Evolutionary conservation across 2,888 invertebrate genomes (phyloP).

Genomic region (Himalopsyche tibetana): DNA sequence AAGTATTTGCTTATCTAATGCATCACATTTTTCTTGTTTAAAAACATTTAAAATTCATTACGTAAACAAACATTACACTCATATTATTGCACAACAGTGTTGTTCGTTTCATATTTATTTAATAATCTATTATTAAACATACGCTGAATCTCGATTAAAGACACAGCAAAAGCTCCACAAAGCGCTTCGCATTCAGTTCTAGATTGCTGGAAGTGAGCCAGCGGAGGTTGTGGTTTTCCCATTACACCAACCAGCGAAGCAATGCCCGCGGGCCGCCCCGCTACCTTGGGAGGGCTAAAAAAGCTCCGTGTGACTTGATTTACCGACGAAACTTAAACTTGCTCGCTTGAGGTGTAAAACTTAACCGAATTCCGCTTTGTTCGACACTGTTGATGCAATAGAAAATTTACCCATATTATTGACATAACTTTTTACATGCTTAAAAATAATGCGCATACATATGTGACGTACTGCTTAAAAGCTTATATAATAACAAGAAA

Average conservation of each 20-base stretch:
- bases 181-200: neutral
- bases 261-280: neutral
- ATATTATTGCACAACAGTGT: neutral
- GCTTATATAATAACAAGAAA: no score
- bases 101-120: no score
- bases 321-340: conserved; percentile 14
- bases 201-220: neutral
- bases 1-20: no score
- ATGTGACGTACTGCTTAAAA: no score
- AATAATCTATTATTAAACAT: neutral
- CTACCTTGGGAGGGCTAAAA: conserved; percentile 12
- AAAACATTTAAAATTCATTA: neutral
- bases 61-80: neutral
- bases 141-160: neutral
- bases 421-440: neutral
- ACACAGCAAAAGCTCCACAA: neutral
- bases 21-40: no score
- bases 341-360: conserved; percentile 15
- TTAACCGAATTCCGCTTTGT: neutral
- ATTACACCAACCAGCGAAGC: neutral
- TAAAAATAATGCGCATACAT: no score
- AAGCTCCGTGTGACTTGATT: conserved; percentile 1
- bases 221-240: neutral
- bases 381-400: neutral
- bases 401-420: neutral